phyloP scores from a whole-genome alignment of 2,797 vertebrate genomes.

The Salarias fasciatus region DNA sequence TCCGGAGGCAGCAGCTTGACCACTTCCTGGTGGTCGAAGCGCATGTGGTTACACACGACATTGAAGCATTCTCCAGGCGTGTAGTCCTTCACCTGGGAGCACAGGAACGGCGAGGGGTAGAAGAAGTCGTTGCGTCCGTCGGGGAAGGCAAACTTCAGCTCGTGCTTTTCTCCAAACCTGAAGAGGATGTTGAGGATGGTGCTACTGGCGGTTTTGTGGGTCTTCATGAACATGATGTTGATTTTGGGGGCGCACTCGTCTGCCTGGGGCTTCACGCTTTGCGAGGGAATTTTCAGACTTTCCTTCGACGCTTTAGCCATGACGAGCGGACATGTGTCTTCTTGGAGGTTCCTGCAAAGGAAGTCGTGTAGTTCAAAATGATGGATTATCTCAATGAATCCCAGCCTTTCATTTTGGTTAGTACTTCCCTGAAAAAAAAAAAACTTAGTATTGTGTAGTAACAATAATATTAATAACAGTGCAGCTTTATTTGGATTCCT shows the following conservation, averaged over 20 bases:
- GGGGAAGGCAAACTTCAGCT: constrained; percentile 91
- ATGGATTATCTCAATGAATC: background rate
- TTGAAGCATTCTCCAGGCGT: constrained; percentile 90
- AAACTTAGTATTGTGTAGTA: no score
- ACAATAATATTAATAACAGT: no score
- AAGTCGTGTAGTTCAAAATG: background rate
- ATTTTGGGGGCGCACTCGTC: constrained; percentile 79
- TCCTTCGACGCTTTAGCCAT: background rate
- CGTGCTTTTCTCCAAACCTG: constrained; percentile 91
- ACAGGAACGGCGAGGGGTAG: constrained; percentile 89
- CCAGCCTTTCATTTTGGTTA: background rate
- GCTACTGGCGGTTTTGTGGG: constrained; percentile 97
- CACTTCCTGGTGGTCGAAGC: constrained; percentile 89
- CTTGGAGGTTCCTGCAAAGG: constrained; percentile 68
- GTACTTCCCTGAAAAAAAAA: no score
- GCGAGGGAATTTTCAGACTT: rapidly evolving
- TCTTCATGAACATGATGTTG: constrained; percentile 96
- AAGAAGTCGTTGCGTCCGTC: constrained; percentile 91
- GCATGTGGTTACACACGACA: constrained; percentile 96
- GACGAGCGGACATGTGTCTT: constrained; percentile 76
- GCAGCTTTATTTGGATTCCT: no score
- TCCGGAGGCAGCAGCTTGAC: constrained; percentile 83
- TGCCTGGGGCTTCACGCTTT: background rate
- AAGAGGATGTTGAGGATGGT: constrained; percentile 95
- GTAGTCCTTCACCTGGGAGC: constrained; percentile 90